These are phyloP conservation scores for Trimorus sp. DNA, from an alignment of 2,888 invertebrate species.

Conservation along the genomic window DNA sequence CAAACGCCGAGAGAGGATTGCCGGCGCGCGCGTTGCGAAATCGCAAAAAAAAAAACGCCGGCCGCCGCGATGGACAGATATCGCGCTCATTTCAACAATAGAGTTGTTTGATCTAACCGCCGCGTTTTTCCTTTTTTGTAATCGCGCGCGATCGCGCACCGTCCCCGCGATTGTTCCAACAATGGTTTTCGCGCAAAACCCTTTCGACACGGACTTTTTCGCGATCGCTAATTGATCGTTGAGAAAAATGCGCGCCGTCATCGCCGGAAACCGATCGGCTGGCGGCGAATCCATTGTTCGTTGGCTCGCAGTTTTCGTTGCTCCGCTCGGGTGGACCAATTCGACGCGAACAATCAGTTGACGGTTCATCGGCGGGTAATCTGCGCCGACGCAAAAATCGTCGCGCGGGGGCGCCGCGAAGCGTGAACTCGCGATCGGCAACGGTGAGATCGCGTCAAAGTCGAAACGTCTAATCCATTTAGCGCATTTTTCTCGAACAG, in stretches of 20 bases:
- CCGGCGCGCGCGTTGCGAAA: conserved; percentile 50
- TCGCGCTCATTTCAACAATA: conserved; percentile 62
- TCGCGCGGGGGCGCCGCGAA: conserved; percentile 41
- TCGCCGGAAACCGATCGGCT: no score
- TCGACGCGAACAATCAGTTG: conserved; percentile 36
- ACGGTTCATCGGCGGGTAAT: conserved; percentile 37
- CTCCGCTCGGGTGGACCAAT: conserved; percentile 29
- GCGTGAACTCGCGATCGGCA: conserved; percentile 61
- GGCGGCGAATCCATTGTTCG: not conserved
- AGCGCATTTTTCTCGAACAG: conserved; percentile 64
- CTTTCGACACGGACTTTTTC: no score
- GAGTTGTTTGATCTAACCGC: conserved; percentile 58
- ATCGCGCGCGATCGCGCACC: conserved; percentile 3
- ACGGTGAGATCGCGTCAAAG: conserved; percentile 66
- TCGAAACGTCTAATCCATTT: conserved; percentile 66
- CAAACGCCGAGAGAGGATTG: no score
- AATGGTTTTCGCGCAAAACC: no score
- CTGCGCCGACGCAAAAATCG: conserved; percentile 44
- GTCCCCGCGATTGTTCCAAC: no score
- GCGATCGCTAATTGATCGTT: no score
- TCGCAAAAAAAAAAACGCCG: conserved; percentile 51
- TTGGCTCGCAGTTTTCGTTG: conserved; percentile 10
- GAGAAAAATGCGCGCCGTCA: no score
- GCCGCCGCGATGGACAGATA: conserved; percentile 54
- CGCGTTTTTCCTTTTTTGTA: conserved; percentile 54